A percentile compares a stretch with the other conserved stretches of the same genome.
Evolutionary conservation across 2,888 invertebrate genomes (phyloP).

Genomic region (Neria commutata): DNA sequence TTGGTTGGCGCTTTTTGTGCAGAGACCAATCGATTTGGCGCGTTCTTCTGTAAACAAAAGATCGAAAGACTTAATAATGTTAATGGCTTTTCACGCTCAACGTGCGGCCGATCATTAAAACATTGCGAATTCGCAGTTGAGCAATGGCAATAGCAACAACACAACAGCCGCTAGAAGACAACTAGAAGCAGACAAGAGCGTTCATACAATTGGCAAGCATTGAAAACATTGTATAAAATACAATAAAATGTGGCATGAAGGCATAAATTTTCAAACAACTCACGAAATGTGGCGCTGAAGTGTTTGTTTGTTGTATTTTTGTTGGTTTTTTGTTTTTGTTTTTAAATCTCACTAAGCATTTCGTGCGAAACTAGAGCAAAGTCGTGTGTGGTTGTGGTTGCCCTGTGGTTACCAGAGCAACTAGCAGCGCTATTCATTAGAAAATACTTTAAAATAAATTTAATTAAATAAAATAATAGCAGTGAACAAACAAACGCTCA

Average conservation of each 20-base stretch:
- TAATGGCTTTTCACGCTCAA: neutral
- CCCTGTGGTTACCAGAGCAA: neutral
- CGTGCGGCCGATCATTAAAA: neutral
- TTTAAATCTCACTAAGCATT: neutral
- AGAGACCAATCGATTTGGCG: neutral
- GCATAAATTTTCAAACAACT: slow-evolving; percentile 5
- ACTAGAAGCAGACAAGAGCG: neutral
- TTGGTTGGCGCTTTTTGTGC: neutral
- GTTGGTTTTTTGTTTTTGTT: neutral
- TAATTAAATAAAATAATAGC: neutral
- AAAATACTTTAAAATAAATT: neutral
- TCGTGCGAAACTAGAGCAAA: slow-evolving; percentile 10
- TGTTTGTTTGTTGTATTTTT: neutral
- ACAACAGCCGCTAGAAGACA: slow-evolving; percentile 3
- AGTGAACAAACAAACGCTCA: slow-evolving; percentile 8
- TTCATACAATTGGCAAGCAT: neutral
- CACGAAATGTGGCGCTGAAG: neutral
- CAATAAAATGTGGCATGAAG: neutral
- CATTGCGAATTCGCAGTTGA: neutral
- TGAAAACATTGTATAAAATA: neutral
- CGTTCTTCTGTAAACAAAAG: neutral
- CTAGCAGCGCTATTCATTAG: neutral
- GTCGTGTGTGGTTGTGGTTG: slow-evolving; percentile 4
- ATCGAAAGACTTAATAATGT: neutral
- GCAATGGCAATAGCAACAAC: neutral